phyloP scores from a whole-genome alignment of 1,140 invertebrate genomes.

The Scylla paramamosain region DNA sequence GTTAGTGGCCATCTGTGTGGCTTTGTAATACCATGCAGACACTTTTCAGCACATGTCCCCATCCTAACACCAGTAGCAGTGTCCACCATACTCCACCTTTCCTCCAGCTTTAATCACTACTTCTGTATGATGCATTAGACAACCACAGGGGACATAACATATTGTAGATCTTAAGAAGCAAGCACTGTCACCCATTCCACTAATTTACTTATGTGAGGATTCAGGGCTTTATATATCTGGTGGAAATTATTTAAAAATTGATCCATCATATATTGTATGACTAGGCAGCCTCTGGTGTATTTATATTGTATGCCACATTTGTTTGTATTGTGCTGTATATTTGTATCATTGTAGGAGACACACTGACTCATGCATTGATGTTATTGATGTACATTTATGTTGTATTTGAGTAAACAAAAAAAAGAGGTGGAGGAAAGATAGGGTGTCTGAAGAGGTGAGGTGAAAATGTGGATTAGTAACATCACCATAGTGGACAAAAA shows the following conservation, averaged over 20 bases:
- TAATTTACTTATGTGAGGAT: not conserved
- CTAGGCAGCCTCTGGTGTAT: constrained; percentile 10
- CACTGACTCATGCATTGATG: not conserved
- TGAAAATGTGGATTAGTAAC: no score
- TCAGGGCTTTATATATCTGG: not conserved
- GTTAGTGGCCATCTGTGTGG: no score
- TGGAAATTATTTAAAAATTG: not conserved
- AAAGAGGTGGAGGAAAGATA: not conserved
- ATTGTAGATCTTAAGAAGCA: not conserved
- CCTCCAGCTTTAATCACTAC: no score
- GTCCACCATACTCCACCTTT: no score
- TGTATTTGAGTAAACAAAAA: not conserved
- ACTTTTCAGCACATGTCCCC: no score
- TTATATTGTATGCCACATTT: not conserved
- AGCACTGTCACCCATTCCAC: not conserved
- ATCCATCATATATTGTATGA: no score
- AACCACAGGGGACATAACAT: no score
- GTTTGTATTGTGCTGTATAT: not conserved
- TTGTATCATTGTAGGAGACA: not conserved
- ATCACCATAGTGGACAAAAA: no score
- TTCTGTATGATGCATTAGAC: no score
- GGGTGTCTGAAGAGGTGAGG: not conserved
- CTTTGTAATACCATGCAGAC: no score
- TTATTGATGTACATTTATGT: not conserved
- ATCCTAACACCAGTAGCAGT: no score